phyloP scores from a whole-genome alignment of 2,797 vertebrate species.

The Lagorchestes hirsutus region DNA sequence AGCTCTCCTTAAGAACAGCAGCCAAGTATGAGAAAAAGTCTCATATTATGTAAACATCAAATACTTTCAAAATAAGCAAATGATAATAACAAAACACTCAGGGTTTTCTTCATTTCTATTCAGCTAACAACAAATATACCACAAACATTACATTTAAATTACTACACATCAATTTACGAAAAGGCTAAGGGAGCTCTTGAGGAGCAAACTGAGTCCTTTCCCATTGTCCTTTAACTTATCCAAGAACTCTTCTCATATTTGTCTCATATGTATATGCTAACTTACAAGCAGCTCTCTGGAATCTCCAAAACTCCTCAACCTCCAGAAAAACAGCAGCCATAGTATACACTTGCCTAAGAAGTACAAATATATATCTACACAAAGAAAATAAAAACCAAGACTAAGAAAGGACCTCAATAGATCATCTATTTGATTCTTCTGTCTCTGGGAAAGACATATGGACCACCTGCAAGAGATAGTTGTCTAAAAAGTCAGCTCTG shows the following conservation, averaged over 20 bases:
- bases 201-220: slow-evolving; percentile 1
- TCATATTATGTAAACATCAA: slow-evolving; percentile 80
- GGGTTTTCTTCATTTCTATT: slow-evolving; percentile 26
- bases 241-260: not conserved
- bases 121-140: slow-evolving; percentile 53
- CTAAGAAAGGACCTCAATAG: slow-evolving; percentile 9
- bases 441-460: slow-evolving; percentile 46
- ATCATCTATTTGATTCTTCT: slow-evolving; percentile 35
- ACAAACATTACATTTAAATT: slow-evolving; percentile 47
- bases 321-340: slow-evolving; percentile 53
- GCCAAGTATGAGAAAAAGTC: slow-evolving; percentile 75
- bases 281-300: slow-evolving; percentile 17
- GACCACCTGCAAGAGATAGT: slow-evolving; percentile 46
- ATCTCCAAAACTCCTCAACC: slow-evolving; percentile 42
- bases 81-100: slow-evolving; percentile 77
- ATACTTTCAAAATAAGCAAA: slow-evolving; percentile 60
- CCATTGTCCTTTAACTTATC: not conserved
- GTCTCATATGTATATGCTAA: not conserved
- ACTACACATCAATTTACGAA: slow-evolving; percentile 25
- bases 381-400: slow-evolving; percentile 38
- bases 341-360: slow-evolving; percentile 36
- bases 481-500: slow-evolving; percentile 45
- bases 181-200: slow-evolving; percentile 53
- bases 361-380: slow-evolving; percentile 4
- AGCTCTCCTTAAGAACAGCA: slow-evolving; percentile 76